A percentile compares a stretch with the other conserved stretches of the same genome.
phyloP scores from a whole-genome alignment of 2,113 vertebrate genomes.

The Lepus europaeus region DNA sequence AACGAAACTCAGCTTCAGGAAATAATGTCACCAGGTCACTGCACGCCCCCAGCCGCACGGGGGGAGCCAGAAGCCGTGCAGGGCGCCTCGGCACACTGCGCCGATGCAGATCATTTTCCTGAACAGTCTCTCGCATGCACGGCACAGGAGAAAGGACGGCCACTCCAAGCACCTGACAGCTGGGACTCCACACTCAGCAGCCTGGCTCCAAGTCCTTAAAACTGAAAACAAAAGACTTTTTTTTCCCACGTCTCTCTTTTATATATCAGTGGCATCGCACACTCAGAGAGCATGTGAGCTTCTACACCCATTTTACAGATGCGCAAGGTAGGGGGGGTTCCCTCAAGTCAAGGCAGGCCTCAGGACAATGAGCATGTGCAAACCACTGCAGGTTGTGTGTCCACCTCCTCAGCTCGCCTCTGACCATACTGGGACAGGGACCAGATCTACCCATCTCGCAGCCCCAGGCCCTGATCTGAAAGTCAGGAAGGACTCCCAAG shows the following conservation, averaged over 20 bases:
- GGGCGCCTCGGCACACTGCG: not conserved
- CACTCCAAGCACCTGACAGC: not conserved
- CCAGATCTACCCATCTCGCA: not conserved
- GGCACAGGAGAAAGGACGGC: not conserved
- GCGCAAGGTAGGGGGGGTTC: not conserved
- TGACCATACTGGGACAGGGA: not conserved
- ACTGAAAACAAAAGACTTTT: not conserved
- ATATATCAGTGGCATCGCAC: not conserved
- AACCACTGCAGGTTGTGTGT: rapidly evolving
- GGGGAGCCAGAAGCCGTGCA: not conserved
- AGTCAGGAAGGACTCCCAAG: not conserved
- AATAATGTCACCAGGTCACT: not conserved
- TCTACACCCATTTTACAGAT: not conserved
- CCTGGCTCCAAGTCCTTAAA: not conserved
- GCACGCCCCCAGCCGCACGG: not conserved
- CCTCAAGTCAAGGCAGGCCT: not conserved
- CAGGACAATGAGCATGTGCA: too few relatives aligned
- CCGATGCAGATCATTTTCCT: not conserved
- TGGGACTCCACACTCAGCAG: not conserved
- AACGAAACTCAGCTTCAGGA: not conserved
- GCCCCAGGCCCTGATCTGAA: not conserved
- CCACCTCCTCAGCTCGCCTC: not conserved
- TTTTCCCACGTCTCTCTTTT: too few relatives aligned
- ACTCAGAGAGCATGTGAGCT: not conserved
- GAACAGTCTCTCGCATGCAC: not conserved